These are phyloP conservation scores for Eupithecia pulchellata DNA, from an alignment of 2,888 invertebrate species.

Conservation along the genomic window DNA sequence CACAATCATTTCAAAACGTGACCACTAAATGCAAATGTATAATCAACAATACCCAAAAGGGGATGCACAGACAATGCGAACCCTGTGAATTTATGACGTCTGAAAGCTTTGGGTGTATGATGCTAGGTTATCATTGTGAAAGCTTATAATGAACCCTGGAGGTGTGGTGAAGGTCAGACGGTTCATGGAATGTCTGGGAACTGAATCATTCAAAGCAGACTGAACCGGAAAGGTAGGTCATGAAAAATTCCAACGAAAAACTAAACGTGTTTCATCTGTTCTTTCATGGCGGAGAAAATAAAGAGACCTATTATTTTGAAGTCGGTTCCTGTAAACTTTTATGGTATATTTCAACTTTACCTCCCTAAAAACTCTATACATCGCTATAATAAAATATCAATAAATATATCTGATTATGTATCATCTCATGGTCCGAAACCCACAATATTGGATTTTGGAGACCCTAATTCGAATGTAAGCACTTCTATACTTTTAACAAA, in stretches of 20 bases:
- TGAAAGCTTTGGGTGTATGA: slow-evolving; percentile 23
- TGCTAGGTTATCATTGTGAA: slow-evolving; percentile 25
- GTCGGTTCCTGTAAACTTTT: background rate
- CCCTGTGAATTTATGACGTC: slow-evolving; percentile 42
- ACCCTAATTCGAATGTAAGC: background rate
- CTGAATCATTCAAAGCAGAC: background rate
- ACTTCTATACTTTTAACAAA: background rate
- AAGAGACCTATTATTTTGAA: background rate
- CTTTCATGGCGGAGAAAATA: background rate
- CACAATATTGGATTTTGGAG: background rate
- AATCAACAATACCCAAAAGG: slow-evolving; percentile 1
- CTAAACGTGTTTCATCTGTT: background rate
- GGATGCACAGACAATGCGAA: slow-evolving; percentile 21
- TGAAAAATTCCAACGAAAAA: background rate
- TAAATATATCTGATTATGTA: background rate
- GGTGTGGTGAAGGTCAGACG: slow-evolving; percentile 19
- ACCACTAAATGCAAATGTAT: slow-evolving; percentile 3
- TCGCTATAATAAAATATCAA: background rate
- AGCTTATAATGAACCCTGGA: slow-evolving; percentile 24
- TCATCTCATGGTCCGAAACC: background rate
- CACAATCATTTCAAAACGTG: background rate
- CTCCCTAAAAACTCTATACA: background rate
- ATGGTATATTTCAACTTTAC: no score
- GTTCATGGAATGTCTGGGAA: background rate
- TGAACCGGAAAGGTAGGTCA: background rate